Conservation (phyloP, 2,888 invertebrate species). For the Oeneis ivallda region DNA sequence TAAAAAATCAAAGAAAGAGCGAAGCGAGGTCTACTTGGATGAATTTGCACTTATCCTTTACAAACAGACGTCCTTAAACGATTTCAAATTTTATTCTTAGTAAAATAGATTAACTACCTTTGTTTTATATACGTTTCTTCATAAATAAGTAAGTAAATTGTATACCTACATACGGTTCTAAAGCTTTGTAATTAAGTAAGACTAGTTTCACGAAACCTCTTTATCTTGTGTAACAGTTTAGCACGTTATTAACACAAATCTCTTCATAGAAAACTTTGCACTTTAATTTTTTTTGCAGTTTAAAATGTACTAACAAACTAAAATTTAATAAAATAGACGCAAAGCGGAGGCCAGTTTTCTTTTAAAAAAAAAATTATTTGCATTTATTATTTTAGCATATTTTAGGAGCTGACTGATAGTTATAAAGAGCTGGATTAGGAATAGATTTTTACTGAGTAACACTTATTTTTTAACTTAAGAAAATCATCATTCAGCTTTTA, state of each 20-base stretch:
- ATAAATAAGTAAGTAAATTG: background rate
- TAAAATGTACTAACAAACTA: background rate
- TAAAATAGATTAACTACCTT: no score
- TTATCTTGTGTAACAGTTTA: background rate
- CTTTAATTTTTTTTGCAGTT: background rate
- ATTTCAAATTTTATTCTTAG: no score
- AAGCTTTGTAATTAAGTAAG: conserved; percentile 2
- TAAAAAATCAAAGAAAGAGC: no score
- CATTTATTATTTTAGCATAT: background rate
- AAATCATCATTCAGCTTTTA: background rate
- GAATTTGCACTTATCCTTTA: no score
- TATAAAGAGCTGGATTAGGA: no score
- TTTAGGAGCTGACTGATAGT: background rate
- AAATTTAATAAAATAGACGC: background rate
- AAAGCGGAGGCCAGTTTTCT: background rate
- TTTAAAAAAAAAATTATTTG: background rate
- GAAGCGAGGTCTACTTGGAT: no score
- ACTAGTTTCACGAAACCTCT: conserved; percentile 6
- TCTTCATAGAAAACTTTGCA: background rate
- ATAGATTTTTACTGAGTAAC: no score
- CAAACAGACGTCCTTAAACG: no score
- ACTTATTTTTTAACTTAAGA: background rate
- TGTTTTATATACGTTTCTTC: conserved; percentile 2
- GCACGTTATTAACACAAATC: background rate
- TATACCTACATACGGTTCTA: background rate